Evolutionary conservation across 1,140 invertebrate species (phyloP).

Genomic region (Charaxes varanes): DNA sequence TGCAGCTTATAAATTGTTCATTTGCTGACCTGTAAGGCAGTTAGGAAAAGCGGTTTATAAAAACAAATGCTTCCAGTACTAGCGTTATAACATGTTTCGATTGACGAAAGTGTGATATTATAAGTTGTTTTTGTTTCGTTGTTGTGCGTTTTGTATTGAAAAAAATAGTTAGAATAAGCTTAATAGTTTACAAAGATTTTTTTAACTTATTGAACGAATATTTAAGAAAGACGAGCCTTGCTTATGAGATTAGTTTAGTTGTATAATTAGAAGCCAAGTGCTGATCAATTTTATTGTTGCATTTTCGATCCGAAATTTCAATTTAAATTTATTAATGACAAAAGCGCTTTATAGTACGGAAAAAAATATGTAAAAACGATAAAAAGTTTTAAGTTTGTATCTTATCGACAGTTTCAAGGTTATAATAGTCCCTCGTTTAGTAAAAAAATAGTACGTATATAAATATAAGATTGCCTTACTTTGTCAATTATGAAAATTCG

Average conservation of each 20-base stretch:
- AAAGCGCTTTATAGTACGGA: too few species aligned
- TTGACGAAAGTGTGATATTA: constrained; percentile 68
- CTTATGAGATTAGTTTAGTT: constrained; percentile 69
- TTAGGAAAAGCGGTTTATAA: constrained; percentile 29
- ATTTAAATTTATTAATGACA: not conserved
- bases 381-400: not conserved
- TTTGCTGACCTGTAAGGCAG: constrained; percentile 63
- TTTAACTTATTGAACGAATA: constrained; percentile 68
- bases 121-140: constrained; percentile 68
- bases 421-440: too few species aligned
- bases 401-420: too few species aligned
- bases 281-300: constrained; percentile 39
- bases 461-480: constrained; percentile 16
- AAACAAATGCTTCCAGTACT: constrained; percentile 56
- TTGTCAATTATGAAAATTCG: constrained; percentile 25
- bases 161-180: constrained; percentile 43
- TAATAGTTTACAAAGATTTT: constrained; percentile 52
- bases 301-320: constrained; percentile 39
- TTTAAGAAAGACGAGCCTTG: constrained; percentile 71
- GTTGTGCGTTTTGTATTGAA: constrained; percentile 66
- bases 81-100: constrained; percentile 40
- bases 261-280: constrained; percentile 50
- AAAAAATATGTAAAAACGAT: too few species aligned
- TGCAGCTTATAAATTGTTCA: constrained; percentile 54
- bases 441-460: too few species aligned